Conservation (phyloP, 2,888 invertebrate species). For the Trichogramma evanescens region DNA sequence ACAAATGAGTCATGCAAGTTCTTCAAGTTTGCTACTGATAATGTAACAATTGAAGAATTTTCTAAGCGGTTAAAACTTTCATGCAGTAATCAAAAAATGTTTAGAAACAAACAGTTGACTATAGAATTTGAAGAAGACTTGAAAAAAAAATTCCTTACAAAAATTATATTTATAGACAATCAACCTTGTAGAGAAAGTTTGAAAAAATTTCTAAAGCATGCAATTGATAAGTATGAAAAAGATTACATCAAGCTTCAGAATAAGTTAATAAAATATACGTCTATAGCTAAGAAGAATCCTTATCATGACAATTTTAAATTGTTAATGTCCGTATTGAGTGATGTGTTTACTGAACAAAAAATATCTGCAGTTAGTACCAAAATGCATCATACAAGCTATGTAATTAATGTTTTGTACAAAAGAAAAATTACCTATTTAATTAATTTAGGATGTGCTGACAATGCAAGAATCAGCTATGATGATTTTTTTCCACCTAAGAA, state of each 20-base stretch:
- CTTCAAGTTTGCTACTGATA: slow-evolving; percentile 27
- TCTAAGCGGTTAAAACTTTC: slow-evolving; percentile 29
- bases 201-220: slow-evolving; percentile 28
- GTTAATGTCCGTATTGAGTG: not conserved
- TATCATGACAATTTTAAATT: not conserved
- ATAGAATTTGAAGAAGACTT: slow-evolving; percentile 19
- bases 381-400: not conserved
- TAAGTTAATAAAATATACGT: slow-evolving; percentile 22
- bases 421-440: slow-evolving; percentile 20
- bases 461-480: slow-evolving; percentile 25
- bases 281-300: slow-evolving; percentile 13
- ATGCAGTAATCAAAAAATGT: slow-evolving; percentile 24
- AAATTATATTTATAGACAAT: slow-evolving; percentile 24
- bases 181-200: slow-evolving; percentile 28
- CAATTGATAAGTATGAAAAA: slow-evolving; percentile 25
- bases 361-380: not conserved
- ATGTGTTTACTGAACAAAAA: slow-evolving; percentile 1
- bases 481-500: slow-evolving; percentile 18
- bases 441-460: not conserved
- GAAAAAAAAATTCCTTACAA: slow-evolving; percentile 29
- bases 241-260: slow-evolving; percentile 27
- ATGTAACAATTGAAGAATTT: slow-evolving; percentile 28
- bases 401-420: slow-evolving; percentile 10
- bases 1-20: slow-evolving; percentile 10
- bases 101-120: slow-evolving; percentile 26